Conservation (phyloP, 1,140 invertebrate genomes). For the Sycophaga agraensis region DNA sequence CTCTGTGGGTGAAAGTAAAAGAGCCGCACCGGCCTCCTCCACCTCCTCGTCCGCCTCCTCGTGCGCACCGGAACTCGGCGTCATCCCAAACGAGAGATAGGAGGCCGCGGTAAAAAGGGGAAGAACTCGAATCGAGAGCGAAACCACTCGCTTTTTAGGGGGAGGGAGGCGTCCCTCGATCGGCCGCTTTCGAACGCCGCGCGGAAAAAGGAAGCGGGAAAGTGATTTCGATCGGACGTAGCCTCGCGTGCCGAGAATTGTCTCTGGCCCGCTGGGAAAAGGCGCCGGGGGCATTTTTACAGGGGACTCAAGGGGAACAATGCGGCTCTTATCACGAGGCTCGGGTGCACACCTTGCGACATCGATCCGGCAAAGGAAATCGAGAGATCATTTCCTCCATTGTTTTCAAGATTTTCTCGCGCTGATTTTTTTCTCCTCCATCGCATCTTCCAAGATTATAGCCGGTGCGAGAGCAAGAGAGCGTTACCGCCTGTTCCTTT, state of each 20-base stretch:
- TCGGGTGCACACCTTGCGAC: background rate
- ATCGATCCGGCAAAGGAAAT: conserved; percentile 27
- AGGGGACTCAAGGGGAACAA: no score
- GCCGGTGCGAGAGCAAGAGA: no score
- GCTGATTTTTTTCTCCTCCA: background rate
- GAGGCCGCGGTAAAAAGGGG: conserved; percentile 1
- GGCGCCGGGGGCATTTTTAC: no score
- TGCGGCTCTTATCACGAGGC: no score
- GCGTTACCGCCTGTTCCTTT: no score
- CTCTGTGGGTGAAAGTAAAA: conserved; percentile 30
- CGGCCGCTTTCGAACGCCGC: conserved; percentile 29
- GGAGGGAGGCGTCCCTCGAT: background rate
- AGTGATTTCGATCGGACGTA: conserved; percentile 48
- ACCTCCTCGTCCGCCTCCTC: background rate
- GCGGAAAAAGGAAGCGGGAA: conserved; percentile 43
- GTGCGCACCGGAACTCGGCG: background rate
- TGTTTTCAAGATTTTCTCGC: background rate
- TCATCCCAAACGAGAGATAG: conserved; percentile 3
- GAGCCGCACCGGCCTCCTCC: background rate
- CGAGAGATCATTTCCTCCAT: conserved; percentile 3
- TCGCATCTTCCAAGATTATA: no score
- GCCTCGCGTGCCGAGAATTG: conserved; percentile 36
- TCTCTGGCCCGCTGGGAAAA: conserved; percentile 36
- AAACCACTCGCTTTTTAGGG: conserved; percentile 14
- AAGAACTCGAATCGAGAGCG: conserved; percentile 17